Conservation (phyloP, 1,140 invertebrate genomes). For the Diachasma alloeum region DNA sequence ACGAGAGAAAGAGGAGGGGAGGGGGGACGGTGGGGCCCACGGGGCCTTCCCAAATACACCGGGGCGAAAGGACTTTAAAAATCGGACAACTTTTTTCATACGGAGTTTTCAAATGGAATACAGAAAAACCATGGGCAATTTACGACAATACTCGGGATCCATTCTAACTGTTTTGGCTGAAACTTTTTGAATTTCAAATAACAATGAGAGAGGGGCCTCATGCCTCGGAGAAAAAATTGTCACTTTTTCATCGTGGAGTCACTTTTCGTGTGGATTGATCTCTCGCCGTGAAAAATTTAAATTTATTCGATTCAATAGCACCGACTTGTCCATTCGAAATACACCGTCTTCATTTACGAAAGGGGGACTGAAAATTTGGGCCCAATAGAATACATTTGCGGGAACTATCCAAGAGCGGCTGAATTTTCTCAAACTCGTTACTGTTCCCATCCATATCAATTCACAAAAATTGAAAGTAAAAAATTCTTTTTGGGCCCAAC, state of each 20-base stretch:
- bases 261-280: neutral
- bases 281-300: conserved; percentile 6
- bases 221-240: neutral
- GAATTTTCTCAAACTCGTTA: neutral
- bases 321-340: conserved; percentile 18
- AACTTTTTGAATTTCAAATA: conserved; percentile 6
- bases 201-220: neutral
- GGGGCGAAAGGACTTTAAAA: neutral
- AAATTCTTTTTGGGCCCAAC: neutral
- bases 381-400: neutral
- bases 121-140: neutral
- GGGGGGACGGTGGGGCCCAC: neutral
- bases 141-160: neutral
- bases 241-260: neutral
- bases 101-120: neutral
- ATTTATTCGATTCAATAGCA: conserved; percentile 20
- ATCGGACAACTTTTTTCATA: conserved; percentile 1
- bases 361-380: neutral
- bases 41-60: neutral
- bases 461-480: neutral
- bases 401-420: neutral
- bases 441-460: neutral
- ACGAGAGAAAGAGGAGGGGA: neutral
- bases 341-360: conserved; percentile 21
- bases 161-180: neutral